Evolutionary conservation across 2,888 invertebrate genomes (phyloP).

Genomic region (Yponomeuta malinellus): DNA sequence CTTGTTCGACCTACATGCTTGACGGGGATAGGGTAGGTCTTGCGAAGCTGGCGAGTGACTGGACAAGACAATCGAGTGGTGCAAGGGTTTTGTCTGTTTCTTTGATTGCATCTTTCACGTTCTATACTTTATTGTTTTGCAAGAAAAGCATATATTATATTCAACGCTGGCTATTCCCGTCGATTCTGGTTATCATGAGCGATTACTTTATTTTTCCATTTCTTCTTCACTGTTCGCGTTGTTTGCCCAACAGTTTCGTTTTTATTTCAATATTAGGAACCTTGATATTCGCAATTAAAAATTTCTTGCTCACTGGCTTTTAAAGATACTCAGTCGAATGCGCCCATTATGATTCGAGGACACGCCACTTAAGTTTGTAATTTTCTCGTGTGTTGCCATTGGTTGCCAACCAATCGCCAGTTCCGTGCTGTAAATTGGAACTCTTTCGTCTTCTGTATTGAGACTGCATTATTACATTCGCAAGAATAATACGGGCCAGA

Average conservation of each 20-base stretch:
- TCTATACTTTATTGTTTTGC: conserved; percentile 13
- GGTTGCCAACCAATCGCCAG: not conserved
- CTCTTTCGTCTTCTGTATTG: not conserved
- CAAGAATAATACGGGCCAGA: not conserved
- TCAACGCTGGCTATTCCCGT: too few species aligned
- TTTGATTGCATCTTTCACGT: conserved; percentile 38
- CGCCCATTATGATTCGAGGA: conserved; percentile 8
- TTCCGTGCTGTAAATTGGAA: not conserved
- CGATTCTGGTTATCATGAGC: not conserved
- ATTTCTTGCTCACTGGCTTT: not conserved
- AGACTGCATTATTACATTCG: not conserved
- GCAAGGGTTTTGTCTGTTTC: conserved; percentile 31
- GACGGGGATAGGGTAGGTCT: conserved; percentile 43
- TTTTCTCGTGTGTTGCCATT: not conserved
- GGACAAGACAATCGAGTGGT: not conserved
- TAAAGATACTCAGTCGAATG: not conserved
- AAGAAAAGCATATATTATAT: too few species aligned
- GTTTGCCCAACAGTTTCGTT: not conserved
- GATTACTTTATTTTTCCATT: not conserved
- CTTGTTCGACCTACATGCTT: conserved; percentile 25
- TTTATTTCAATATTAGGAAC: not conserved
- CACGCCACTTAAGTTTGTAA: not conserved
- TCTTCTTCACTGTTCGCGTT: not conserved
- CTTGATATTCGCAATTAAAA: not conserved
- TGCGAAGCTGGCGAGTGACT: conserved; percentile 41